Base-by-base conservation (phyloP, 2,888 invertebrate genomes). In the Nesidiocoris tenuis region DNA sequence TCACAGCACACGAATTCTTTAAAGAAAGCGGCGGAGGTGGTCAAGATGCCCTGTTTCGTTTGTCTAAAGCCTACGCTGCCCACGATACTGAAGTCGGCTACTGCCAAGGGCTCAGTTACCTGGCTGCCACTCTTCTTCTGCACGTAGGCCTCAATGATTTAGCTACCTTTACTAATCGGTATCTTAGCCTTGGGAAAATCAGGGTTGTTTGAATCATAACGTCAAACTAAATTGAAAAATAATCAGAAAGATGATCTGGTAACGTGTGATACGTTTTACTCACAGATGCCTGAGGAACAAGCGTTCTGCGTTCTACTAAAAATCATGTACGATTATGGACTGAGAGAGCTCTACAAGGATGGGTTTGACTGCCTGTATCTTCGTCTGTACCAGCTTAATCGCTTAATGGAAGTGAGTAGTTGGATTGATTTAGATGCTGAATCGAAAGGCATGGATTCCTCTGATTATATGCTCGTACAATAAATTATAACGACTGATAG, bases 211-310 rank as follows among this genome's bases (percentile, higher is more conserved):
- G n/a, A n/a, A n/a, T n/a, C n/a, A n/a, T n/a, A n/a, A n/a, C n/a
- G n/a, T n/a, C n/a, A n/a, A n/a, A n/a, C n/a, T n/a, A n/a, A n/a
- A n/a, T n/a, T n/a, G n/a, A n/a, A n/a, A n/a, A n/a, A n/a, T n/a
- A n/a, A n/a, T n/a, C n/a, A n/a, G n/a, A n/a, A n/a, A n/a, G n/a
- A n/a, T n/a, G n/a, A n/a, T n/a, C n/a, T n/a, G n/a, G n/a, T n/a
- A n/a, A n/a, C n/a, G n/a, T n/a, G n/a, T n/a, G n/a, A n/a, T n/a
- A n/a, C n/a, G n/a, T n/a, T 63, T 59, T 59, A 39, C 19, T 64
- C 64, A n/a, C 83, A 98, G 96, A 98, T 99, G 98, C 98, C 98
- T 0, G 99, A 99, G 85, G 99, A 99, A 84, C 97, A 99, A 86
- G 96, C 98, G 0, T 99, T 99, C 84, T 96, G 96, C 83, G 92